Evolutionary conservation across 1,140 invertebrate genomes (phyloP).

Genomic region (Diabrotica virgifera): DNA sequence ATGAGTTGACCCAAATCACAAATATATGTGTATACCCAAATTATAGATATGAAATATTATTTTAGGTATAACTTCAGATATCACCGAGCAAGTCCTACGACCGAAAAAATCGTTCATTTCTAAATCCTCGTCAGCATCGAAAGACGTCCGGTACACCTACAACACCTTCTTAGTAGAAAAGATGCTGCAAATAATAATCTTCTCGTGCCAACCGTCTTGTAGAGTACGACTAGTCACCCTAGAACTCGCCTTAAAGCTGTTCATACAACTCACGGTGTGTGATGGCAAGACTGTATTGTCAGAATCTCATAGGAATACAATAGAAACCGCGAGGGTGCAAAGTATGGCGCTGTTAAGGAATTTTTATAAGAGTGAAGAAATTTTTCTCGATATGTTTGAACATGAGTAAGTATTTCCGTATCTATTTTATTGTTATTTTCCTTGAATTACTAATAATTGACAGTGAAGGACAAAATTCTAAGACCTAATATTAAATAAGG

Average conservation of each 20-base stretch:
- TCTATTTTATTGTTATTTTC: too few species aligned
- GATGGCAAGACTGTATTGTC: slow-evolving; percentile 55
- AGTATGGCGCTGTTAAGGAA: slow-evolving; percentile 83
- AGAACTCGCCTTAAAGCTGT: slow-evolving; percentile 79
- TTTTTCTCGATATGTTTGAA: slow-evolving; percentile 99
- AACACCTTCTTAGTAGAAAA: slow-evolving; percentile 75
- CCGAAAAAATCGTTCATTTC: slow-evolving; percentile 43
- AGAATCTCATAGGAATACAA: slow-evolving; percentile 64
- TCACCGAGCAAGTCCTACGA: slow-evolving; percentile 65
- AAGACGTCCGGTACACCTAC: slow-evolving; percentile 57
- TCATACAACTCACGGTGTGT: slow-evolving; percentile 57
- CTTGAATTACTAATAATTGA: too few species aligned
- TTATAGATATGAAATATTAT: slow-evolving; percentile 15
- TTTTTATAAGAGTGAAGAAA: slow-evolving; percentile 97
- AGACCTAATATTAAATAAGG: too few species aligned
- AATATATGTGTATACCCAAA: too few species aligned
- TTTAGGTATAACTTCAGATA: slow-evolving; percentile 70
- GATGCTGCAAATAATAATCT: slow-evolving; percentile 73
- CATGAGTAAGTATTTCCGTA: slow-evolving; percentile 71
- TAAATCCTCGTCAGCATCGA: slow-evolving; percentile 30
- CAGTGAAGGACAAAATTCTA: too few species aligned
- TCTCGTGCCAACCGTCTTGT: slow-evolving; percentile 78
- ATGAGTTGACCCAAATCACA: too few species aligned
- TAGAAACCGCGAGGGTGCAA: slow-evolving; percentile 80
- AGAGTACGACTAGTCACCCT: slow-evolving; percentile 90